Evolutionary conservation across 2,113 vertebrate genomes (phyloP).

Genomic region (Scolopax mira): DNA sequence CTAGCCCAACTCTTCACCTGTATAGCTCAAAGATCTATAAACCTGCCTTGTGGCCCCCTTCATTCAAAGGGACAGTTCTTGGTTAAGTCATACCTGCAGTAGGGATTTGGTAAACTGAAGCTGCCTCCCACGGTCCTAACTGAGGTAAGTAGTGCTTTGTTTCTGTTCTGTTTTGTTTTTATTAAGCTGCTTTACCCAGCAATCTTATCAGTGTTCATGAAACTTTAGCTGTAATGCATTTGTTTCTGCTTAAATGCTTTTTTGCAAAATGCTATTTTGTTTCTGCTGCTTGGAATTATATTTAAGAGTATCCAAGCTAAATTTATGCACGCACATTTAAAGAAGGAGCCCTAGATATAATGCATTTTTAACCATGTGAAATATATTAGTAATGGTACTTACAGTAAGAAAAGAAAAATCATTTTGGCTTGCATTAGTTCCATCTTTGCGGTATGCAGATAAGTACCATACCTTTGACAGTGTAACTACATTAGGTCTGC

Average conservation of each 20-base stretch:
- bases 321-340: conserved; percentile 30
- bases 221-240: conserved; percentile 38
- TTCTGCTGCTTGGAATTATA: conserved; percentile 39
- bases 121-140: background rate
- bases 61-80: background rate
- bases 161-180: conserved; percentile 3
- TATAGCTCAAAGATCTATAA: background rate
- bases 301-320: conserved; percentile 28
- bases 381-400: conserved; percentile 56
- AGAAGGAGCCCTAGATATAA: conserved; percentile 33
- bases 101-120: background rate
- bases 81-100: background rate
- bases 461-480: conserved; percentile 40
- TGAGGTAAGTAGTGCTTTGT: background rate
- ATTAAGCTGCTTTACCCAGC: background rate
- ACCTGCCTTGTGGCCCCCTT: background rate
- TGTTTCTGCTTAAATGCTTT: conserved; percentile 41
- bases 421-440: conserved; percentile 28
- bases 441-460: conserved; percentile 14
- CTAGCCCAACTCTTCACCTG: background rate
- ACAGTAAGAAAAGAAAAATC: conserved; percentile 1
- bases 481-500: conserved; percentile 29
- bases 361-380: conserved; percentile 49
- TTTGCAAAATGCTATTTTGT: conserved; percentile 40
- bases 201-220: conserved; percentile 32